Base-by-base conservation (phyloP, 2,797 vertebrate species). In the Malacoctenus gilli region DNA sequence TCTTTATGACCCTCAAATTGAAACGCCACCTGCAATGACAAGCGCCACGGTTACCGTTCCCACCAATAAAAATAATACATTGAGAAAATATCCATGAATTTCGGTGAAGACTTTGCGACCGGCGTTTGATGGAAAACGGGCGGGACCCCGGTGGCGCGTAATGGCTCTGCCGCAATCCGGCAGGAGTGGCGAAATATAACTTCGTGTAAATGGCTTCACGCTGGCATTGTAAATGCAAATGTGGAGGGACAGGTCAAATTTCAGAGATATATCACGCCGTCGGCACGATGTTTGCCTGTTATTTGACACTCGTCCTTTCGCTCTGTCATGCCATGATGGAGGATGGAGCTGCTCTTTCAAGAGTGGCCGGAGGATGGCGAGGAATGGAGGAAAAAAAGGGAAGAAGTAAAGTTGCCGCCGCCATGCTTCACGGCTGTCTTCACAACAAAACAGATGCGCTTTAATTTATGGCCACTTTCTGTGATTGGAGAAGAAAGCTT, bases 401-500 rank as follows among this genome's bases (percentile, higher is more conserved):
- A 65, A 65, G n/a, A n/a, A 47, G 37, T 65, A 43, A 89, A 87
- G 83, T 89, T 89, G 77, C 64, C 30, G 77, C 64, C 30, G 35
- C 69, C 66, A 72, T 83, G 83, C 80, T 74, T 86, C 82, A 82
- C 35, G 77, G 73, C 87, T 85, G 88, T 89, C 87, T 90, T 91
- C 86, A 88, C 90, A 94, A 94, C 92, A 93, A 92, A 85, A 92
- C 89, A 87, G 94, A 96, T 95, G 94, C 94, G 92, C 89, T 90
- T 85, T 95, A 95, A 98, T 97, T 98, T 96, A 98, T 95, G 90
- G 89, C 92, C 95, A 97, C 95, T 98, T 94, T 95, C 91, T 95
- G 89, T 95, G 95, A 98, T 96, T 96, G 95, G 93, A 94, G 92
- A 91, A 91, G 93, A 95, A 94, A 95, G 92, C 93, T 83, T 73